Conservation (phyloP, 2,797 vertebrate species). For the Hyperoplus lanceolatus region DNA sequence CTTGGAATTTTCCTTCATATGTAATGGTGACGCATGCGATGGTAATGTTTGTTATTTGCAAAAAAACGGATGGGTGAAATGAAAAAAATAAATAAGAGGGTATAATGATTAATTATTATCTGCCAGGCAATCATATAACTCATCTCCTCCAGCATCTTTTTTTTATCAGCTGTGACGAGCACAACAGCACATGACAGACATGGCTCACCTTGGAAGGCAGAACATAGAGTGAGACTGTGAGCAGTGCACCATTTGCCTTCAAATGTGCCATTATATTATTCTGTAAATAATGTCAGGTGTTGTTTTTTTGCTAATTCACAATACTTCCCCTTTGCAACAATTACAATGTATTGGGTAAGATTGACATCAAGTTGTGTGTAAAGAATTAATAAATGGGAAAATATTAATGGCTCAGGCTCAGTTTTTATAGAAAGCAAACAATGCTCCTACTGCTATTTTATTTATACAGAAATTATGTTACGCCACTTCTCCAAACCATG, state of each 20-base stretch:
- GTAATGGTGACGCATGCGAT: not conserved
- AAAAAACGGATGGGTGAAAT: conserved; percentile 16
- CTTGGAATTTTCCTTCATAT: conserved; percentile 34
- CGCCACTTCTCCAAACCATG: conserved; percentile 2
- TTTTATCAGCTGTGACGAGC: conserved; percentile 47
- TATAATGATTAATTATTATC: conserved; percentile 44
- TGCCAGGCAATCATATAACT: conserved; percentile 35
- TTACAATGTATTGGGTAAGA: not conserved
- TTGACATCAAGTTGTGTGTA: not conserved
- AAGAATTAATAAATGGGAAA: too few relatives aligned
- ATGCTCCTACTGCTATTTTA: conserved; percentile 2
- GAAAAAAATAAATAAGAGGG: conserved; percentile 50
- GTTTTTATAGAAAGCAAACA: conserved; percentile 7
- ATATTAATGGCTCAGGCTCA: not conserved
- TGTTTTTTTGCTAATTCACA: not conserved
- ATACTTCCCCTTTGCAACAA: conserved; percentile 1
- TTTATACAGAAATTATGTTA: conserved; percentile 23
- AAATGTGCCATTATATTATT: not conserved
- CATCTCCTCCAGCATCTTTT: conserved; percentile 33
- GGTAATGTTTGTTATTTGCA: conserved; percentile 22
- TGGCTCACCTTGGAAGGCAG: conserved; percentile 36
- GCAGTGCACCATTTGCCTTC: conserved; percentile 5
- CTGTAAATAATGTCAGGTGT: not conserved
- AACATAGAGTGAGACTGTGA: conserved; percentile 12
- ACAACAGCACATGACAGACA: conserved; percentile 19